Conservation (phyloP, 2,113 vertebrate genomes). For the Sphaerodactylus townsendi region DNA sequence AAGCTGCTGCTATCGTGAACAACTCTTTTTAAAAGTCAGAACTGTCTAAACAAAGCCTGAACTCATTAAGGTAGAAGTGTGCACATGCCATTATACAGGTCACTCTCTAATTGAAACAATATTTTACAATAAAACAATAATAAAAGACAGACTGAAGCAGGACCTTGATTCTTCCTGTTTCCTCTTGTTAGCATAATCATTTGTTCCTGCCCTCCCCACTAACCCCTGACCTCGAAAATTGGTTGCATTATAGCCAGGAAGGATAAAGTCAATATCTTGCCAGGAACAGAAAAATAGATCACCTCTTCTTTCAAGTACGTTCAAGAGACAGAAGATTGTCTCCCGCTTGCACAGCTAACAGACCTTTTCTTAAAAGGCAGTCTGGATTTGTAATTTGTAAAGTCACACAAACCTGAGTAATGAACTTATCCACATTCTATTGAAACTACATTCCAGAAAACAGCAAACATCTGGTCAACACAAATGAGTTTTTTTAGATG, state of each 20-base stretch:
- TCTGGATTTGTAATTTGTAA: background rate
- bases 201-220: slow-evolving; percentile 64
- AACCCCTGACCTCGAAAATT: slow-evolving; percentile 46
- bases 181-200: slow-evolving; percentile 70
- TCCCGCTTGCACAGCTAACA: background rate
- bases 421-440: background rate
- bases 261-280: slow-evolving; percentile 31
- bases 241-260: slow-evolving; percentile 19
- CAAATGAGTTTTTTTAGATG: background rate
- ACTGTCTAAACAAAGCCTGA: slow-evolving; percentile 68
- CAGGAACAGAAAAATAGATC: slow-evolving; percentile 29
- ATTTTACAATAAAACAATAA: slow-evolving; percentile 72
- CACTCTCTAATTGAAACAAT: slow-evolving; percentile 71
- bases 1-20: slow-evolving; percentile 57
- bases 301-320: background rate
- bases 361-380: background rate
- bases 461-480: background rate
- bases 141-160: slow-evolving; percentile 73
- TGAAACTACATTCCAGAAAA: background rate
- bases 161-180: slow-evolving; percentile 73
- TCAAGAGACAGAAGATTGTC: background rate
- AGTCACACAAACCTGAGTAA: background rate
- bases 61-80: slow-evolving; percentile 61
- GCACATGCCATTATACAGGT: slow-evolving; percentile 54
- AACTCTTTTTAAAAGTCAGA: slow-evolving; percentile 63